phyloP scores from a whole-genome alignment of 2,888 invertebrate species.

The Tiliacea citrago region DNA sequence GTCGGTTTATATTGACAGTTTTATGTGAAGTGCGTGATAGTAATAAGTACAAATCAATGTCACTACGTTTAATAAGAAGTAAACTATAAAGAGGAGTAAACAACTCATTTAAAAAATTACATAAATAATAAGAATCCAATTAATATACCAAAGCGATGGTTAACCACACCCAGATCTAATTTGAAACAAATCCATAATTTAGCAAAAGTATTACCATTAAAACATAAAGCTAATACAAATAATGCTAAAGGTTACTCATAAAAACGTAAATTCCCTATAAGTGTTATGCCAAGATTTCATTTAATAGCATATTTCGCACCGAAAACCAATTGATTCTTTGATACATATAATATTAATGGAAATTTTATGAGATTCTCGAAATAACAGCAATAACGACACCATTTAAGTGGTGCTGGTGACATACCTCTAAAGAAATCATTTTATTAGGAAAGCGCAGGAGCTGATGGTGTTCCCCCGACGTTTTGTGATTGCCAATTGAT shows the following conservation, averaged over 20 bases:
- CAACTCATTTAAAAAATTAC: neutral
- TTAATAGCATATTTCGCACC: constrained; percentile 68
- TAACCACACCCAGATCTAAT: constrained; percentile 29
- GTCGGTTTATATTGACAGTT: constrained; percentile 63
- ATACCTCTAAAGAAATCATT: constrained; percentile 59
- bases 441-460: constrained; percentile 52
- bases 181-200: constrained; percentile 37
- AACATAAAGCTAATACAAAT: constrained; percentile 63
- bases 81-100: constrained; percentile 14
- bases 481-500: constrained; percentile 44
- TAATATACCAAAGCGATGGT: neutral
- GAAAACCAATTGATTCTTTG: constrained; percentile 68
- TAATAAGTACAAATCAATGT: constrained; percentile 66
- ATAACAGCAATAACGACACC: constrained; percentile 62
- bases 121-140: constrained; percentile 21
- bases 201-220: constrained; percentile 45
- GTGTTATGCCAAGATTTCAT: constrained; percentile 49
- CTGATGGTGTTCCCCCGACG: constrained; percentile 26
- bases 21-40: constrained; percentile 61
- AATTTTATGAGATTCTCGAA: constrained; percentile 63
- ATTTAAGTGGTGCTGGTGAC: constrained; percentile 60
- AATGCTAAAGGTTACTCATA: constrained; percentile 64
- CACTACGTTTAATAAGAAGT: constrained; percentile 25
- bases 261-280: constrained; percentile 59
- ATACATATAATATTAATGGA: constrained; percentile 70